These are phyloP conservation scores for Tigriopus californicus DNA, from an alignment of 2,888 invertebrate genomes.

Conservation along the genomic window DNA sequence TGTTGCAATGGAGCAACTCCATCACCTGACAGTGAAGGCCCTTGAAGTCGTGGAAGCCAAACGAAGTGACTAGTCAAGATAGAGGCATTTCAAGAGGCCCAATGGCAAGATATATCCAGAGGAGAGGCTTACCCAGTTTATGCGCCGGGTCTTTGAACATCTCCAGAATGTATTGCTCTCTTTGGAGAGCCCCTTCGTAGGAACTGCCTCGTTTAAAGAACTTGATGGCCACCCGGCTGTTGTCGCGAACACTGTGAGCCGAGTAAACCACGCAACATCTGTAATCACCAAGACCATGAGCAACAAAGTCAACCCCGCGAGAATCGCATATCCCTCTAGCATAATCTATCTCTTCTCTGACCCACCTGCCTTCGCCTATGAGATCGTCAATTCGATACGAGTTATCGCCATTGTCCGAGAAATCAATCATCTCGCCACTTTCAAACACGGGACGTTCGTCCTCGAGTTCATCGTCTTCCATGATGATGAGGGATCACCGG, in stretches of 20 bases:
- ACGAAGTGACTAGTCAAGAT: not conserved
- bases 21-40: constrained; percentile 9
- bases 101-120: no score
- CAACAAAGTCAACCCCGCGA: no score
- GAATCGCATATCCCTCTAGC: no score
- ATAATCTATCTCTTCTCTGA: no score
- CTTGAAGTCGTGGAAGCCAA: constrained; percentile 6
- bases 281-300: not conserved
- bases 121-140: constrained; percentile 9
- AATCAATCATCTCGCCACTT: not conserved
- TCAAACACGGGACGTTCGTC: not conserved
- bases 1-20: constrained; percentile 11
- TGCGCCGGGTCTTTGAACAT: not conserved
- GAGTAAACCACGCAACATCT: constrained; percentile 14
- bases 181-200: constrained; percentile 15
- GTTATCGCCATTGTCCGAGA: not conserved
- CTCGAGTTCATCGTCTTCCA: no score
- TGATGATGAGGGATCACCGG: no score
- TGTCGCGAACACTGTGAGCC: not conserved
- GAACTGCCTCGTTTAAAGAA: not conserved
- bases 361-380: not conserved
- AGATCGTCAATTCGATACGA: not conserved
- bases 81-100: no score
- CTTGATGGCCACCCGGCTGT: constrained; percentile 8
- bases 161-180: constrained; percentile 13